Base-by-base conservation (phyloP, 2,113 vertebrate genomes). In the Hypocryptadius cinnamomeus region DNA sequence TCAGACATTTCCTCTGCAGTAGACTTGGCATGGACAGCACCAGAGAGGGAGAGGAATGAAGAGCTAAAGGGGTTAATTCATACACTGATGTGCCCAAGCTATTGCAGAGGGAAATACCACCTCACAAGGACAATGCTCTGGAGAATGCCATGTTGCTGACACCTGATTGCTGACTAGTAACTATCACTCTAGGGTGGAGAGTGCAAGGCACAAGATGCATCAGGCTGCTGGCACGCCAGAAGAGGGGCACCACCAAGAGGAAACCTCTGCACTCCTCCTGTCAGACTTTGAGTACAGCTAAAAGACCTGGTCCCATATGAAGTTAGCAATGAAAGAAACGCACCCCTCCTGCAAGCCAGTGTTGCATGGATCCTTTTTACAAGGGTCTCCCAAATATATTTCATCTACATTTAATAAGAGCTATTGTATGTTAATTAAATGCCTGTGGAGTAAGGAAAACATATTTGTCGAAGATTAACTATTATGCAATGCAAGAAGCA, bases 351-450 rank as follows among this genome's bases (percentile, higher is more conserved):
- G 1, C 42, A 64, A 79, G n/a, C n/a, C 51, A 42, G 76, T 20
- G 44, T 59, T 61, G 28, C 21, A 33, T 24, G 24, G 47, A 27
- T 76, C 60, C 51, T 71, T 88, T 54, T 74, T 77, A 57, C 31
- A 86, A 79, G 48, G 60, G 53, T 91, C 69, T 96, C 54, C 79
- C 77, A 70, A 68, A 63, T 87, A 91, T 80, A 68, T 72, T 95
- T 87, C 76, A 73, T 48, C 96, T 92, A 82, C 60, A n/a, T 72
- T 96, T 96, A 96, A 92, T 95, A 95, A 90, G 70, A 89, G 21
- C 92, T 96, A 97, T 95, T 96, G 79, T 89, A 90, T 93, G 76
- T 92, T 97, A 97, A 97, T 96, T 97, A 95, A 97, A 96, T 96
- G 76, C 78, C 83, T 60, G 27, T 84, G 57, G 83, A 97, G 89